Evolutionary conservation across 2,113 vertebrate species (phyloP).

Genomic region (Sisor rabdophorus): DNA sequence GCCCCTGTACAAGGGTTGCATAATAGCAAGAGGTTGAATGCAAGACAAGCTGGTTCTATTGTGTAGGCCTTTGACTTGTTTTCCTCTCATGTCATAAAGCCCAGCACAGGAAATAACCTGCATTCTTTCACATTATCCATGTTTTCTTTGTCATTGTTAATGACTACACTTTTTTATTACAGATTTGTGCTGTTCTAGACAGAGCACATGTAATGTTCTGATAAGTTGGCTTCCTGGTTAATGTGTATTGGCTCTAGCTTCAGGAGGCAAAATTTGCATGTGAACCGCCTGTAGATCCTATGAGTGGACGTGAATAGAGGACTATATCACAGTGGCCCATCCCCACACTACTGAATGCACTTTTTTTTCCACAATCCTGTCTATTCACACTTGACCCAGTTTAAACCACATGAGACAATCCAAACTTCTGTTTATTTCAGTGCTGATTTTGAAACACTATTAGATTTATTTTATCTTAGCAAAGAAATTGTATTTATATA

Average conservation of each 20-base stretch:
- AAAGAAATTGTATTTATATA: background rate
- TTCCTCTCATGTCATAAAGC: background rate
- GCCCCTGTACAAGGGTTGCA: background rate
- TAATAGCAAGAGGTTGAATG: background rate
- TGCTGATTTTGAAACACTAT: background rate
- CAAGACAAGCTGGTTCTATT: background rate
- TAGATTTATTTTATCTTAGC: no score
- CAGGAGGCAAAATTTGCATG: conserved; percentile 26
- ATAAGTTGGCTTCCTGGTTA: conserved; percentile 1
- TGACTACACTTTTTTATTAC: background rate
- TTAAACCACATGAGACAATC: background rate
- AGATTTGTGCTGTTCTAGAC: background rate
- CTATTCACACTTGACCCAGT: conserved; percentile 16
- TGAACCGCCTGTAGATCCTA: conserved; percentile 27
- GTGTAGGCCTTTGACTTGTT: background rate
- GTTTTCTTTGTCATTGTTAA: background rate
- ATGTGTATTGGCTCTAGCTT: conserved; percentile 25
- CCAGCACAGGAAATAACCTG: background rate
- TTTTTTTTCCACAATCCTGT: conserved; percentile 17
- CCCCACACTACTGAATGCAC: conserved; percentile 21
- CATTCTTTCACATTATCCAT: background rate
- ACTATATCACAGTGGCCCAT: background rate
- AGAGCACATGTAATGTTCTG: background rate
- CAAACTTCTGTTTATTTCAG: background rate
- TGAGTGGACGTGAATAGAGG: conserved; percentile 15